Evolutionary conservation across 2,113 vertebrate species (phyloP), one percentile per base, ranked within the genome.

Genomic region (Thunnus thynnus): DNA sequence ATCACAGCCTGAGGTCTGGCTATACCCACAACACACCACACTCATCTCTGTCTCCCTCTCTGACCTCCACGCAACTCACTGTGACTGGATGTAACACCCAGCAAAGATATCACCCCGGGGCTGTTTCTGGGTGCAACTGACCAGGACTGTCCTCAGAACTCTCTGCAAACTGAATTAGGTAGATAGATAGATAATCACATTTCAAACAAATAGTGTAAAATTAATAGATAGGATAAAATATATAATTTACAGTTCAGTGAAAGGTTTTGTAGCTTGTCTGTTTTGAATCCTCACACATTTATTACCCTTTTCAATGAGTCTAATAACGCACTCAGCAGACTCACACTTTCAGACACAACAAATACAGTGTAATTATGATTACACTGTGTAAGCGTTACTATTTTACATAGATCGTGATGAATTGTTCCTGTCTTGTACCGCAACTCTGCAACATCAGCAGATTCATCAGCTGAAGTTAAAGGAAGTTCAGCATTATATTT

Each of bases 1-100:
- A 94, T 93, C 91, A 86, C 86, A 73, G 91, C 91, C 90, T 86
- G 86, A 85, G 85, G 90, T 86, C 89, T 91, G 86, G 73, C 50
- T 74, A 62, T 69, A 72, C 83, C 82, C 65, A 79, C 83, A 55
- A 25, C 76, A 78, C 82, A 83, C 78, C 55, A 41, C 36, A 41
- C 7, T 86, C 86, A 75, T 76, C 76, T 83, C 82, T 77, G 82
- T 85, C 89, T 88, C 85, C 77, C 63, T 83, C 75, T 60, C 48
- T 85, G 82, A 89, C 89, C 90, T 80, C 89, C 72, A 60, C 86
- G 65, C 82, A 76, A 60, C 66, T 71, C 62, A 36, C 70, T 69
- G 48, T 60, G 70, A 66, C 75, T 61, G 73, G 56, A 64, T 68
- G 52, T 61, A 65, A 70, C 80, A 74, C 68, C 80, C 65, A 58